Base-by-base conservation (phyloP, 2,797 vertebrate genomes). In the Todus mexicanus region DNA sequence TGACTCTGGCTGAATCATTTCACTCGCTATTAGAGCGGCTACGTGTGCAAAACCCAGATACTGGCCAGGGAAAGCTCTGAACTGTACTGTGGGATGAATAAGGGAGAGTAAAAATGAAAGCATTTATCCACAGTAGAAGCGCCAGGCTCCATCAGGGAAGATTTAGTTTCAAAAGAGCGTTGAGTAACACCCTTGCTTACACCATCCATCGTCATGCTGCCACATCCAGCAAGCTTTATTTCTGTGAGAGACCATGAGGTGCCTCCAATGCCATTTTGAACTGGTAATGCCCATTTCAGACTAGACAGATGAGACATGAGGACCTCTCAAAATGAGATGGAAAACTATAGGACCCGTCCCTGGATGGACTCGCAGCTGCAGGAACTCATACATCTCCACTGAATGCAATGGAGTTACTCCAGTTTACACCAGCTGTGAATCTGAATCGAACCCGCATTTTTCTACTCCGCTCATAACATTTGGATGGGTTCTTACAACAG, bases 311-410 rank as follows among this genome's bases (percentile, higher is more conserved):
- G 29, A 63, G 47, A 40, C 45, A 51, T 0, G 1, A 78, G 42
- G 31, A 73, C 5, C 19, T 37, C 33, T 73, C 33, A 69, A 54
- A 78, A 72, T 9, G 15, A 86, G n/a, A 42, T 59, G 26, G 70
- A 43, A 72, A 86, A 81, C 69, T 21, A 3, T 1, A 50, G 50
- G 29, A 66, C 18, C 23, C 31, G 27, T 10, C 23, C 43, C 37
- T 3, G 7, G 38, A 14, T n/a, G 64, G 53, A 43, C 15, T 65
- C 2, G 0, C 37, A 84, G 71, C 73, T 82, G 74, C 38, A 66
- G 56, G 47, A 47, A 9, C 21, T 60, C 7, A 0, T 20, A 25
- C 0, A 0, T 40, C 33, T 70, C 43, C 45, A 35, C 15, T 40
- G 25, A 90, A 56, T 7, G 56, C 59, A 60, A 2, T 3, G 17